Evolutionary conservation across 2,113 vertebrate genomes (phyloP), one percentile per base, ranked within the genome.

Genomic region (Motacilla alba): DNA sequence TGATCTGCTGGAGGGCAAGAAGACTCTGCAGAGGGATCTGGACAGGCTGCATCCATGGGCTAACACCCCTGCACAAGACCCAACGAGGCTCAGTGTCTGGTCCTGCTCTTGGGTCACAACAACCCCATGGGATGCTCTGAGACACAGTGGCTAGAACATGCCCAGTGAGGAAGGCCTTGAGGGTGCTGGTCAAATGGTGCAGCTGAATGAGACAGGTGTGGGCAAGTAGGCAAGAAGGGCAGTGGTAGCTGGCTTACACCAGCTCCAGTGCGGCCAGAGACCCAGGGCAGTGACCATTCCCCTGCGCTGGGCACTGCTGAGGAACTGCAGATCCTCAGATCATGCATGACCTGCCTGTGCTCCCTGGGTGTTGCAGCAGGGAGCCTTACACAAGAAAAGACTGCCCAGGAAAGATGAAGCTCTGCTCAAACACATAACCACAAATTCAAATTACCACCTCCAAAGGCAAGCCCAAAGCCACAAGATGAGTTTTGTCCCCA

Each of bases 291-390:
- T 14, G 86, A 10, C 14, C 59, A 10, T 5, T 16, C 13, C 59
- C 68, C 37, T 59, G 59, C 46, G 13, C 50, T 23, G 76, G 59
- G 50, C 76, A 33, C 50, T 66, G 44, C 76, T 24, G 52, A 35
- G 67, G 43, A 44, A 66, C 27, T 12, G 17, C 58, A 17, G 43
- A 5, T 2, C 13, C 50, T 27, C 50, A 41, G 58, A 6, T 4
- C 43, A 15, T 1, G 47, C 3, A 0, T 2, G 23, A 47, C 6
- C 43, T 30, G 58, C 69, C 46, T 15, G 19, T 31, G 37, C 63
- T 66, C 41, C 52, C 72, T 18, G 33, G 12, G 6, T 13, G 33
- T 1, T 5, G 11, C 85, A 50, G 16, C 52, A 41, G 20, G 21
- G 39, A 58, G 35, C 15, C 3, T 44, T 6, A n/a, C 26, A 27